Base-by-base conservation (phyloP, 64 coral and sea anemone species). In the Orbicella faveolata region DNA sequence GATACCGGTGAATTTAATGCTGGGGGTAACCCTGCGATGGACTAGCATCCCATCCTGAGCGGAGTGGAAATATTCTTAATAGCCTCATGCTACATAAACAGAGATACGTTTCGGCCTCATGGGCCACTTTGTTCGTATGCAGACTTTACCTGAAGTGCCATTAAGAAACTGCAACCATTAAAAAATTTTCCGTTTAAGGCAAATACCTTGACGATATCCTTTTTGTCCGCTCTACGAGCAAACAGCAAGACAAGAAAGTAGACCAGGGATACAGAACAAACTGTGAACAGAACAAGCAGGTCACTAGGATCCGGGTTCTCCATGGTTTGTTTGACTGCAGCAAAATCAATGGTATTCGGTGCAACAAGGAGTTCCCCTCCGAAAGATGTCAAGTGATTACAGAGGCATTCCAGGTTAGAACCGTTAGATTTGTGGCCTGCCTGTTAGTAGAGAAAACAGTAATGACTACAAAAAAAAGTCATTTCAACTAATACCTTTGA, bases 271-370 rank as follows among this genome's bases (percentile, higher is more conserved):
- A 87, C 19, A 41, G 39, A 54, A 30, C 83, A 55, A 21, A 92
- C 77, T 14, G 90, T 78, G 6, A 64, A 14, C 15, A 92, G 17
- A 10, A 92, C 75, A 21, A 67, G 73, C 26, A 92, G 6, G 74
- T 77, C 86, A 68, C 81, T 73, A 4, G 83, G 61, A 68, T 72
- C 86, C 16, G 44, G 72, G 77, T 92, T 84, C 0, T 86, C 41
- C 37, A 75, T 36, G 6, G 74, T 65, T 12, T 77, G 37, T 52
- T 64, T 65, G 4, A 92, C 83, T 78, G 52, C 77, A 52, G 67
- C 74, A 52, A 92, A 92, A 53, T 92, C 90, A 18, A 92, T 70
- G 55, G 81, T 63, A 55, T 92, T 92, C 17, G 90, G 90, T 92
- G 82, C 61, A 15, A 79, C 82, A 36, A 92, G 39, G 33, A 92